These are phyloP conservation scores for Papilio aristodemus DNA, from an alignment of 1,140 invertebrate genomes.

Conservation along the genomic window DNA sequence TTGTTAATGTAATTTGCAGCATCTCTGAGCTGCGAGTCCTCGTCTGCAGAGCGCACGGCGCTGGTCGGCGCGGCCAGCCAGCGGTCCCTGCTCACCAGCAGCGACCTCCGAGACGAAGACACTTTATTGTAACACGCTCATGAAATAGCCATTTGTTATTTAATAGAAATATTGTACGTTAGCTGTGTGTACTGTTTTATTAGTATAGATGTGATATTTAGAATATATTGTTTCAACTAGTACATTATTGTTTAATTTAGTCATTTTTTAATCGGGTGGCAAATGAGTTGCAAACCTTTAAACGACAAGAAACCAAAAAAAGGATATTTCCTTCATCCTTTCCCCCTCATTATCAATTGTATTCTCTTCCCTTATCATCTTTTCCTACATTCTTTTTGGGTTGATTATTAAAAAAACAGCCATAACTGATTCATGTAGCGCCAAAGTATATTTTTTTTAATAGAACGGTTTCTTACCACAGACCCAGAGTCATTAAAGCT, in stretches of 20 bases:
- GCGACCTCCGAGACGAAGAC: slow-evolving; percentile 74
- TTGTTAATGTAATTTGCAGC: slow-evolving; percentile 50
- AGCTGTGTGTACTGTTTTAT: slow-evolving; percentile 19
- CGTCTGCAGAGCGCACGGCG: slow-evolving; percentile 79
- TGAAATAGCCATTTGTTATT: slow-evolving; percentile 16
- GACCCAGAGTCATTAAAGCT: no score
- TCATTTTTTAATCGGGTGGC: neutral
- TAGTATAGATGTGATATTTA: neutral
- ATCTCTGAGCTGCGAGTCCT: slow-evolving; percentile 79
- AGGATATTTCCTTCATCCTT: no score
- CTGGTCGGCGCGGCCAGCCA: slow-evolving; percentile 71
- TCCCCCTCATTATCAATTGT: no score
- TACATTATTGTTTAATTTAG: neutral
- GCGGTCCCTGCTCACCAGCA: slow-evolving; percentile 67
- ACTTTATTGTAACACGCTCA: slow-evolving; percentile 64
- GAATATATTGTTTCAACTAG: neutral
- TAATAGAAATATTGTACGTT: slow-evolving; percentile 22
- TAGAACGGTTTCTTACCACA: no score
- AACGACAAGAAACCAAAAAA: no score
- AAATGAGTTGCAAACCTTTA: no score
- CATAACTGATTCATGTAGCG: no score
- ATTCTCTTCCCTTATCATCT: no score
- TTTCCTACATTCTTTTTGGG: no score
- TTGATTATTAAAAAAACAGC: no score
- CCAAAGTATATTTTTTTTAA: no score